Evolutionary conservation across 2,888 invertebrate genomes (phyloP).

Genomic region (Digitonthophagus gazella): DNA sequence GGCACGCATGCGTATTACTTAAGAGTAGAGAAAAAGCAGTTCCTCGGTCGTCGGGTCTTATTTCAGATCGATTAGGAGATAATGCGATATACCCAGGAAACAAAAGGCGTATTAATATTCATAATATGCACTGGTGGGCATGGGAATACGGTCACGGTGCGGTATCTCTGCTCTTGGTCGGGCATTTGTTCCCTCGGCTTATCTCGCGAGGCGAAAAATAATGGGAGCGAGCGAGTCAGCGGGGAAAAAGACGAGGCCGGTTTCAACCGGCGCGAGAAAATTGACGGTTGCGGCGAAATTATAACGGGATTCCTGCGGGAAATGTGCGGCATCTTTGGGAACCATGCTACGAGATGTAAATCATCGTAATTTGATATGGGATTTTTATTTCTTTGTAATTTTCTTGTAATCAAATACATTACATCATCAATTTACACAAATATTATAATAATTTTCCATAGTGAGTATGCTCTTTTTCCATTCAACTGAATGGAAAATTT

Average conservation of each 20-base stretch:
- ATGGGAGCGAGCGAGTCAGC: not conserved
- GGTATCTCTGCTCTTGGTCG: slow-evolving; percentile 2
- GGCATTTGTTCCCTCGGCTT: not conserved
- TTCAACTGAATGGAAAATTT: too few relatives aligned
- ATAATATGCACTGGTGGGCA: slow-evolving; percentile 8
- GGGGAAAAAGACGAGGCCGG: not conserved
- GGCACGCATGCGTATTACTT: not conserved
- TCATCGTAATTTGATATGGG: too few relatives aligned
- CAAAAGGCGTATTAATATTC: slow-evolving; percentile 16
- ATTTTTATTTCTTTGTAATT: too few relatives aligned
- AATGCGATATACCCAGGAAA: slow-evolving; percentile 12
- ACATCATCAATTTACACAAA: too few relatives aligned
- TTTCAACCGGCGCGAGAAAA: not conserved
- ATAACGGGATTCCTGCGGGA: not conserved
- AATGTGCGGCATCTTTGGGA: too few relatives aligned
- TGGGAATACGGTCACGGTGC: slow-evolving; percentile 14
- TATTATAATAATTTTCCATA: too few relatives aligned
- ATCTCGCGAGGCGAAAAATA: not conserved
- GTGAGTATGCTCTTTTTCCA: too few relatives aligned
- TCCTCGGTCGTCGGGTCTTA: not conserved
- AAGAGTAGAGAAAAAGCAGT: not conserved
- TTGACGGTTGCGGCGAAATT: not conserved
- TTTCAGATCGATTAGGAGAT: slow-evolving; percentile 2
- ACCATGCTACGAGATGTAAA: too few relatives aligned
- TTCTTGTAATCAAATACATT: too few relatives aligned